Evolutionary conservation across 1,140 invertebrate genomes (phyloP).

Genomic region (Pectinophora gossypiella): DNA sequence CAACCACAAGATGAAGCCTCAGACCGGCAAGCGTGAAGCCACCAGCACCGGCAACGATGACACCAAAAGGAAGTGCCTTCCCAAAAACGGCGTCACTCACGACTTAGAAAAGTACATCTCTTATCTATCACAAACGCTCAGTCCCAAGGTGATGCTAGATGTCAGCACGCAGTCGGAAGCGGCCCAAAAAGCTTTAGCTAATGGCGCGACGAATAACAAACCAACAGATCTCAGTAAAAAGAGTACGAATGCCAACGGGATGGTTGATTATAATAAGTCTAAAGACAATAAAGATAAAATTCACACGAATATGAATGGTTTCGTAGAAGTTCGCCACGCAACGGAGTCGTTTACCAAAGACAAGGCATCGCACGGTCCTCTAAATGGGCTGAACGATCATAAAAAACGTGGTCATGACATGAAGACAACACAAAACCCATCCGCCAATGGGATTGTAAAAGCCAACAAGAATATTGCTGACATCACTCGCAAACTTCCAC

Average conservation of each 20-base stretch:
- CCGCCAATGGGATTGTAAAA: slow-evolving; percentile 40
- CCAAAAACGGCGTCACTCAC: slow-evolving; percentile 62
- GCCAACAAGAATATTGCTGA: slow-evolving; percentile 28
- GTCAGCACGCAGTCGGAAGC: slow-evolving; percentile 49
- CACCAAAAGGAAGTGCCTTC: slow-evolving; percentile 60
- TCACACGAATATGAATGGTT: slow-evolving; percentile 51
- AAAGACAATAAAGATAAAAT: slow-evolving; percentile 44
- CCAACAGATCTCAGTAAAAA: slow-evolving; percentile 39
- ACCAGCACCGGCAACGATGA: slow-evolving; percentile 40
- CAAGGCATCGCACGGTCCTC: slow-evolving; percentile 25
- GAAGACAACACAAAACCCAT: slow-evolving; percentile 48
- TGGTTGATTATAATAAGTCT: slow-evolving; percentile 40
- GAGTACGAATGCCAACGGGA: slow-evolving; percentile 31
- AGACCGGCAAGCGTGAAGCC: slow-evolving; percentile 71
- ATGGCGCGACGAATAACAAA: slow-evolving; percentile 30
- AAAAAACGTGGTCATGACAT: slow-evolving; percentile 38
- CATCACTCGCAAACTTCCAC: slow-evolving; percentile 38
- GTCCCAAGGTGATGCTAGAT: slow-evolving; percentile 65
- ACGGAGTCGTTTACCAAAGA: slow-evolving; percentile 39
- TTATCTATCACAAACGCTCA: slow-evolving; percentile 68
- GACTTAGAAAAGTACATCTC: slow-evolving; percentile 71
- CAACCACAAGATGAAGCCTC: slow-evolving; percentile 85
- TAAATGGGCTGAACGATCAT: slow-evolving; percentile 44
- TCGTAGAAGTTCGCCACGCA: slow-evolving; percentile 45
- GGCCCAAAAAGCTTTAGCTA: slow-evolving; percentile 23